Percentiles rank a stretch among this genome's conserved stretches.
Conservation (phyloP, 2,113 vertebrate genomes). For the Pungitius pungitius region DNA sequence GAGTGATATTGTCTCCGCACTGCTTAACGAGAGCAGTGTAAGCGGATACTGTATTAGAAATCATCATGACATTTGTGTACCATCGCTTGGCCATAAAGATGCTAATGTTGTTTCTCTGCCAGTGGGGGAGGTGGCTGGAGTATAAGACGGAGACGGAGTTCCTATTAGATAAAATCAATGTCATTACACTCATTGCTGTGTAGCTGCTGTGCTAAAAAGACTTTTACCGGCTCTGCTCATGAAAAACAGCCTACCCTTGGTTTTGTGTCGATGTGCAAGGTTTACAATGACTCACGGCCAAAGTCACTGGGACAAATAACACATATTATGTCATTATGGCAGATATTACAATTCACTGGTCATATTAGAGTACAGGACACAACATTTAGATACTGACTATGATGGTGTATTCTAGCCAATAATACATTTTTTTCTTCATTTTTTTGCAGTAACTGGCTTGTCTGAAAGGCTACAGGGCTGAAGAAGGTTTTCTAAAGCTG, state of each 20-base stretch:
- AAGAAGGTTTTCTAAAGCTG: slow-evolving; percentile 1
- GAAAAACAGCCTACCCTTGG: slow-evolving; percentile 3
- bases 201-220: background rate
- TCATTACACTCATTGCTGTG: slow-evolving; percentile 29
- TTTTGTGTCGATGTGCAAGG: background rate
- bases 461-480: slow-evolving; percentile 18
- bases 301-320: slow-evolving; percentile 1
- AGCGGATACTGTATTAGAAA: slow-evolving; percentile 37
- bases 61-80: slow-evolving; percentile 59
- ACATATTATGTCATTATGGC: background rate
- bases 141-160: slow-evolving; percentile 41
- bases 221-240: slow-evolving; percentile 2
- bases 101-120: slow-evolving; percentile 48
- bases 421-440: background rate
- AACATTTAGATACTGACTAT: background rate
- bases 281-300: background rate
- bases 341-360: background rate
- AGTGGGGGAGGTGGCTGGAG: slow-evolving; percentile 28
- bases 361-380: background rate
- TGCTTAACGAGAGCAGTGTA: slow-evolving; percentile 53
- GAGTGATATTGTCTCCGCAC: slow-evolving; percentile 9
- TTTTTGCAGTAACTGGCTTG: background rate
- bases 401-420: background rate
- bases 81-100: slow-evolving; percentile 53
- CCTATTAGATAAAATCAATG: slow-evolving; percentile 49